Evolutionary conservation across 2,888 invertebrate species (phyloP), one percentile per base, ranked within the genome.

Genomic region (Balanococcus diminutus): DNA sequence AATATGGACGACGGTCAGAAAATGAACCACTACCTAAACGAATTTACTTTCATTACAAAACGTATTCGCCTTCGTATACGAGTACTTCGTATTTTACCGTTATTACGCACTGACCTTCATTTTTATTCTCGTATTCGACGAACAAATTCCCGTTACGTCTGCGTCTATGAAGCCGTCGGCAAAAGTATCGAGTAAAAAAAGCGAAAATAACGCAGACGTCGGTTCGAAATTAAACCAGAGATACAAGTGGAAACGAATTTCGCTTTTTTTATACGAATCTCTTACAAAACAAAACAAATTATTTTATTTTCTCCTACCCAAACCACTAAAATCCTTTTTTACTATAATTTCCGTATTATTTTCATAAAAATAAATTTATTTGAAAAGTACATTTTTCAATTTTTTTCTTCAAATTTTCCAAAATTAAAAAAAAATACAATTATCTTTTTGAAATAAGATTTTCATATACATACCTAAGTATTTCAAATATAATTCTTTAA

Each of bases 31-130:
- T 22, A 46, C 46, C n/a, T n/a, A 67, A 67, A 67, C 28, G 28
- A 67, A 67, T 25, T 75, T 75, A 75, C 75, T 75, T 75, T 75
- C 75, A 25, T 75, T 75, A n/a, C 67, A 31, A 67, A 75, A 75
- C 32, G n/a, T 4, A n/a, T n/a, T 5, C 32, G 36, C 8, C n/a
- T n/a, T n/a, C n/a, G 36, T 36, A 8, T 36, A 36, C 36, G 36
- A 8, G 51, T 51, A 19, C 51, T 19, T 16, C 22, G 75, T 75
- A 75, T 75, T 75, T n/a, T 75, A 75, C 75, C 75, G 75, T 75
- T 75, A 75, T 75, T 75, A 75, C 75, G 75, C 75, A 25, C 11
- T 75, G 75, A 75, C 75, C 75, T 75, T 75, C 75, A 32, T 32
- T 75, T 75, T n/a, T 36, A 16, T 75, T 67, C 67, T 11, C 28